Conservation (phyloP, 2,888 invertebrate genomes). For the Ectemnius continuus region DNA sequence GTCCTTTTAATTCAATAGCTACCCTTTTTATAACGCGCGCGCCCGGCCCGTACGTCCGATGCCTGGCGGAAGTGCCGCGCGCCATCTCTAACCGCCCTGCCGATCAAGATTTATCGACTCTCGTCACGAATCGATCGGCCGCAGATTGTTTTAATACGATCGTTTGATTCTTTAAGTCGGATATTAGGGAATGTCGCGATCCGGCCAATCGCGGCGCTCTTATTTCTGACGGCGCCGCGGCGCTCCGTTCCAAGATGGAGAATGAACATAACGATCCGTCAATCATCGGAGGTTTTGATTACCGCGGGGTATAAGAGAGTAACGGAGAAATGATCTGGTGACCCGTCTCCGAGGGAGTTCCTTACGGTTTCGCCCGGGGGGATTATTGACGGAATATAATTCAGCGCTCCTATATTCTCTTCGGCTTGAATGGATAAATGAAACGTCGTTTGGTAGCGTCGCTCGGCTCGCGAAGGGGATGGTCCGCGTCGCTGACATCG, state of each 20-base stretch:
- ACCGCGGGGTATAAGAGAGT: not conserved
- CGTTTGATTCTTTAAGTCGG: no score
- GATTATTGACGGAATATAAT: not conserved
- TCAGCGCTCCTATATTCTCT: constrained; percentile 6
- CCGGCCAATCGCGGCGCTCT: no score
- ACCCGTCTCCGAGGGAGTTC: not conserved
- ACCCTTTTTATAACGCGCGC: constrained; percentile 61
- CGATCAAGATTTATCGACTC: not conserved
- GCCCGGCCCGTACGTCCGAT: constrained; percentile 29
- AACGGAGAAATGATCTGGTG: no score
- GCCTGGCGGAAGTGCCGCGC: constrained; percentile 53
- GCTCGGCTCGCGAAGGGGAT: no score
- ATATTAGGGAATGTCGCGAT: no score
- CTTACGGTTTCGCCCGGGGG: not conserved
- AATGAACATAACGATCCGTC: not conserved
- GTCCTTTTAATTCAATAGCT: constrained; percentile 76
- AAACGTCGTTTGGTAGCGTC: not conserved
- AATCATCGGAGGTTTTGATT: not conserved
- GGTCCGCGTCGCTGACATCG: no score
- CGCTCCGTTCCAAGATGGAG: not conserved
- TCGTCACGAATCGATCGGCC: no score
- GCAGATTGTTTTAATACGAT: no score
- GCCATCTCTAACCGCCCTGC: not conserved
- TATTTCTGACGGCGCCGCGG: no score
- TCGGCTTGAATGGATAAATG: constrained; percentile 13